Conservation (phyloP, 1,140 invertebrate genomes). For the Neodiprion pinetum region DNA sequence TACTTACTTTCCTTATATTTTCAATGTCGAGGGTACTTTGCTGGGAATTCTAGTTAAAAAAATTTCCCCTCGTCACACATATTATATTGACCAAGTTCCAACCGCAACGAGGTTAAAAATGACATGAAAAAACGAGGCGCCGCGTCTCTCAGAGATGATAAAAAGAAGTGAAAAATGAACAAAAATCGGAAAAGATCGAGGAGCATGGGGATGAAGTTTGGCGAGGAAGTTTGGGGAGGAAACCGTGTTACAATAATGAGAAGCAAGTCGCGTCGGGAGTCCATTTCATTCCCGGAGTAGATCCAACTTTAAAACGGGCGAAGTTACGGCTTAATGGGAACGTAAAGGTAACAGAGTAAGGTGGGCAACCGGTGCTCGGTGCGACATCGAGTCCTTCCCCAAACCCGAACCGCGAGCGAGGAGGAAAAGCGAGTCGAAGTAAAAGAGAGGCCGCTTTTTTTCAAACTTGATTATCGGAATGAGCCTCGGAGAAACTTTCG, state of each 20-base stretch:
- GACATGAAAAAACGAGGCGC: too few relatives aligned
- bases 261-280: not conserved
- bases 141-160: not conserved
- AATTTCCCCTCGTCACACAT: too few relatives aligned
- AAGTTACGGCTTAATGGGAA: conserved; percentile 31
- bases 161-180: not conserved
- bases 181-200: not conserved
- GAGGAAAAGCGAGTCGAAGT: conserved; percentile 21
- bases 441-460: conserved; percentile 46
- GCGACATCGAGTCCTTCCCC: not conserved
- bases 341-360: conserved; percentile 30
- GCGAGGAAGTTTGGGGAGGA: not conserved
- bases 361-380: conserved; percentile 8
- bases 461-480: conserved; percentile 54
- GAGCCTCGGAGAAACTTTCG: conserved; percentile 12
- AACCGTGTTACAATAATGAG: conserved; percentile 5
- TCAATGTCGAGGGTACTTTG: too few relatives aligned
- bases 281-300: not conserved
- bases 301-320: conserved; percentile 14
- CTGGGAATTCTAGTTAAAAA: too few relatives aligned
- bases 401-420: not conserved
- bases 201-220: not conserved
- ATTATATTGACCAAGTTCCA: too few relatives aligned
- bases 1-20: too few relatives aligned
- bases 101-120: too few relatives aligned